Percentiles rank a stretch among this genome's conserved stretches.
These are phyloP conservation scores for Nezara viridula DNA, from an alignment of 2,888 invertebrate species.

Conservation along the genomic window DNA sequence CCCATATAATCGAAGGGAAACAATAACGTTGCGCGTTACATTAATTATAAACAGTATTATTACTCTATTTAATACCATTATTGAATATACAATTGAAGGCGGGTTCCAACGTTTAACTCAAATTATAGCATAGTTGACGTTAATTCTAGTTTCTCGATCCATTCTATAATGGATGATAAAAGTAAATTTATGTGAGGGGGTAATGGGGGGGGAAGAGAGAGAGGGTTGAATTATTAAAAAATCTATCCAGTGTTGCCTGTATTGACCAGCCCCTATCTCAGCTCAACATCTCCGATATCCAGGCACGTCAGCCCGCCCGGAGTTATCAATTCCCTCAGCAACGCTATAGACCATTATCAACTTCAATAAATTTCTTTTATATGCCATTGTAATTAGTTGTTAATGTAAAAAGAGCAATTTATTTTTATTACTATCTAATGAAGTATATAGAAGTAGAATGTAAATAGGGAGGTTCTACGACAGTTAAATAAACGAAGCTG, in stretches of 20 bases:
- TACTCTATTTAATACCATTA: too few species aligned
- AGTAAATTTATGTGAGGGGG: neutral
- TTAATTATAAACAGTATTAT: too few species aligned
- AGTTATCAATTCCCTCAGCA: neutral
- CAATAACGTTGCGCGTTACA: too few species aligned
- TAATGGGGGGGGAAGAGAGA: neutral
- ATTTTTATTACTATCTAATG: too few species aligned
- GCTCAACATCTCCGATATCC: constrained; percentile 7
- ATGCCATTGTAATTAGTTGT: neutral
- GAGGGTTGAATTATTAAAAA: neutral
- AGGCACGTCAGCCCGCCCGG: neutral
- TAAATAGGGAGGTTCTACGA: too few species aligned
- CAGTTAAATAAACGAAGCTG: too few species aligned
- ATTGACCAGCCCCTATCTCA: constrained; percentile 26
- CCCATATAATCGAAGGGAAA: too few species aligned
- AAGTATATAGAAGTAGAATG: too few species aligned
- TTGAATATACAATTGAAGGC: too few species aligned
- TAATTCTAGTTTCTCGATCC: neutral
- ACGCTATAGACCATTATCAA: neutral
- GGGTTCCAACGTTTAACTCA: too few species aligned
- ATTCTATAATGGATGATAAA: neutral
- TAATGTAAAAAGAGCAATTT: neutral
- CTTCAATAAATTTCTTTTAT: neutral
- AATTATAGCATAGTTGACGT: too few species aligned
- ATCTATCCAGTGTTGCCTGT: neutral